These are phyloP conservation scores for Atopsyche davidsoni DNA, from an alignment of 1,140 invertebrate species.

Conservation along the genomic window DNA sequence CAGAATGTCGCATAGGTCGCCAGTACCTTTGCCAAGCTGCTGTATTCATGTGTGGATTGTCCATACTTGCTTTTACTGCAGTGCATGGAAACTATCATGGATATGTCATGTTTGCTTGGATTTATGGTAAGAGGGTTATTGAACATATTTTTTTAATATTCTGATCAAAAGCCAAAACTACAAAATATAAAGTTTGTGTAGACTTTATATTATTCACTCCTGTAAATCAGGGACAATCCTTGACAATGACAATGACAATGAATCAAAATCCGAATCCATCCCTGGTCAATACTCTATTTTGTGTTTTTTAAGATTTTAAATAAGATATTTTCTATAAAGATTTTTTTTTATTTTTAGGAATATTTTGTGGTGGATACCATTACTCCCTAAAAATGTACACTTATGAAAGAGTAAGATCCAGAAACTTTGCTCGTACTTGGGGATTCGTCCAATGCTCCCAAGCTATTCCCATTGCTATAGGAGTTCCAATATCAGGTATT, in stretches of 20 bases:
- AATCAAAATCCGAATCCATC: conserved; percentile 6
- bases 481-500: conserved; percentile 78
- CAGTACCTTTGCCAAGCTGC: conserved; percentile 78
- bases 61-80: conserved; percentile 75
- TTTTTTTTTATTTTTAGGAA: conserved; percentile 46
- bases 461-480: conserved; percentile 76
- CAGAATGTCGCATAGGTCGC: conserved; percentile 76
- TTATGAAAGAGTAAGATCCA: conserved; percentile 74
- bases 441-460: conserved; percentile 85
- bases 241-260: too few relatives aligned
- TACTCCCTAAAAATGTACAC: conserved; percentile 86
- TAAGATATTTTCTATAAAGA: too few relatives aligned
- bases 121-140: conserved; percentile 64
- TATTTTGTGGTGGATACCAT: conserved; percentile 78
- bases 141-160: too few relatives aligned
- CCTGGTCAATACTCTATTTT: neutral
- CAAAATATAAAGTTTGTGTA: too few relatives aligned
- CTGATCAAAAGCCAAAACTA: too few relatives aligned
- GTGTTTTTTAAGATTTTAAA: conserved; percentile 1
- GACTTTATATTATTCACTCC: too few relatives aligned
- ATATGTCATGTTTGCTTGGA: conserved; percentile 77
- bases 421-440: conserved; percentile 84
- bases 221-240: too few relatives aligned
- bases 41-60: conserved; percentile 70
- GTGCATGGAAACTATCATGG: conserved; percentile 71